Base-by-base conservation (phyloP, 2,888 invertebrate genomes). In the Dicroscelio sp. region DNA sequence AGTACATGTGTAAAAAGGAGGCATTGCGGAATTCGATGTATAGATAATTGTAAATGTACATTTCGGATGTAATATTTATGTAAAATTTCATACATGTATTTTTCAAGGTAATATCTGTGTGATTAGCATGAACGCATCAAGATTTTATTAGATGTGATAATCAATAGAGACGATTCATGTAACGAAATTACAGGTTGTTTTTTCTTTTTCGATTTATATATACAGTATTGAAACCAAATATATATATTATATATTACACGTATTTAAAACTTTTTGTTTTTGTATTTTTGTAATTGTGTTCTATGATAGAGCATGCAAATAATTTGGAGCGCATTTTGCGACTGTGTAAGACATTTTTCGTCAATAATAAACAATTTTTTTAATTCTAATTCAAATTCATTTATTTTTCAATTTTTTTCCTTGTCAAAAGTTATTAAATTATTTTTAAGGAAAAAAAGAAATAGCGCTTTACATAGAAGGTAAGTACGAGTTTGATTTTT, bases 41-140 rank as follows among this genome's bases (percentile, higher is more conserved):
- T 86, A 90, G 78, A 90, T 90, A 90, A 90, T 86, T 90, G 86
- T 90, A 90, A 90, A 71, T 90, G 86, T 86, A 90, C 86, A 90
- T 90, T 90, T 90, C 90, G 90, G 83, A 83, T 90, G 90, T 90
- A 90, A 90, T 90, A 90, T 90, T 90, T 86, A 86, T 90, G 86
- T 90, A 90, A 90, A 86, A 90, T 86, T 90, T 90, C 90, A 90
- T 90, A 90, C 83, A 83, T 83, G 83, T 90, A 90, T 86, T 90
- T 90, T 90, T 90, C 86, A 86, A 86, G 79, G 63, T 83, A 86
- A 75, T 82, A 71, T 86, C 60, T 82, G 86, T 90, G 90, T 90
- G 83, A 83, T 83, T 83, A 90, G 82, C 35, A 78, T 52, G 71
- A 86, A 73, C 79, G 73, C 83, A 90, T 90, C 83, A 71, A 86